Evolutionary conservation across 1,140 invertebrate genomes (phyloP).

Genomic region (Penaeus vannamei): DNA sequence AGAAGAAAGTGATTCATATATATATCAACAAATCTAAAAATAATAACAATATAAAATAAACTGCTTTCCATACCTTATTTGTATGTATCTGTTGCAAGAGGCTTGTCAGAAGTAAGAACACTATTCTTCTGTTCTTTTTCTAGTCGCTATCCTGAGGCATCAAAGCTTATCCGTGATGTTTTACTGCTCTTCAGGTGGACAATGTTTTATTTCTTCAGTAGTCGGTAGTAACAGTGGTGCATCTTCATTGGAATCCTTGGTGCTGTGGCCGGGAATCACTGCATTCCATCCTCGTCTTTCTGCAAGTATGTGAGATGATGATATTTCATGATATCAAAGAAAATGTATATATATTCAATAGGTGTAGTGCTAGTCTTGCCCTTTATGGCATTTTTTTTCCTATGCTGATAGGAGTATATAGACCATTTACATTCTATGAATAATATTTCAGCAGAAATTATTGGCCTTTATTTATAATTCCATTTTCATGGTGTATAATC

Average conservation of each 20-base stretch:
- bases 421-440: too few species aligned
- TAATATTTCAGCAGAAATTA: too few species aligned
- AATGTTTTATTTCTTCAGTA: background rate
- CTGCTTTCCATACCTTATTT: background rate
- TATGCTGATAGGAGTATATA: too few species aligned
- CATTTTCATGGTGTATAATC: too few species aligned
- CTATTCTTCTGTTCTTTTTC: too few species aligned
- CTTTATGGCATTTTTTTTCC: too few species aligned
- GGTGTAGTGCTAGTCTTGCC: too few species aligned
- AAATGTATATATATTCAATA: too few species aligned
- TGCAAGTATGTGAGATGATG: background rate
- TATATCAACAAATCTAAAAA: background rate
- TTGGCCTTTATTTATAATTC: too few species aligned
- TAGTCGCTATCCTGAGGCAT: background rate
- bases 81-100: slow-evolving; percentile 1
- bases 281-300: slow-evolving; percentile 56
- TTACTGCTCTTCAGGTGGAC: too few species aligned
- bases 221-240: slow-evolving; percentile 17
- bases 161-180: background rate
- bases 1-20: background rate
- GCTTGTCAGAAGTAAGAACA: background rate
- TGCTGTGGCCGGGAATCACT: slow-evolving; percentile 40
- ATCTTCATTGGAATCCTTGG: slow-evolving; percentile 41
- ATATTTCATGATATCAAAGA: too few species aligned
- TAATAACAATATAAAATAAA: too few species aligned